These are phyloP conservation scores for Trididemnum clinides DNA, from an alignment of 23 tunicate genomes.

Conservation along the genomic window DNA sequence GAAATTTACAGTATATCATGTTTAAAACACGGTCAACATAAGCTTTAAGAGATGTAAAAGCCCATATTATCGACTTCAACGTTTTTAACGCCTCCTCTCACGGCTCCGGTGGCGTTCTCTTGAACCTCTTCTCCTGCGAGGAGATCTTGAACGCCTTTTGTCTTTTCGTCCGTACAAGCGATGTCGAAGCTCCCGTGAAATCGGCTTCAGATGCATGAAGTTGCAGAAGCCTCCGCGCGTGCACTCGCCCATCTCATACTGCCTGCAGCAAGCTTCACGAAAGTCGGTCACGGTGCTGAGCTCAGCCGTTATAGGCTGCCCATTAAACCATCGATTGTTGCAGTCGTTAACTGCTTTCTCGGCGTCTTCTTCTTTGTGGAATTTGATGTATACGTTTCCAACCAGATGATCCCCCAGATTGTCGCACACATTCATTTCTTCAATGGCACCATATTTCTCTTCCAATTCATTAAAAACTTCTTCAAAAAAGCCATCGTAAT, in stretches of 20 bases:
- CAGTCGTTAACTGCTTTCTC: conserved; percentile 87
- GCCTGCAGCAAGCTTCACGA: conserved; percentile 95
- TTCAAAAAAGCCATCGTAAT: conserved; percentile 92
- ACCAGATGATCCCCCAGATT: conserved; percentile 95
- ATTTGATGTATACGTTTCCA: conserved; percentile 93
- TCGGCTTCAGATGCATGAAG: conserved; percentile 97
- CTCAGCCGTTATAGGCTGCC: conserved; percentile 89
- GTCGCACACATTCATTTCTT: conserved; percentile 98
- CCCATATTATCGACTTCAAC: no score
- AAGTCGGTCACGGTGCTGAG: conserved; percentile 93
- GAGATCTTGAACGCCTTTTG: conserved; percentile 45
- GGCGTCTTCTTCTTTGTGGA: conserved; percentile 92
- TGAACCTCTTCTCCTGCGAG: conserved; percentile 63
- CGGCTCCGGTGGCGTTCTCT: conserved; percentile 27
- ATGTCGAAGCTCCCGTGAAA: conserved; percentile 82
- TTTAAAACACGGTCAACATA: no score
- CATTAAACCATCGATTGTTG: conserved; percentile 93
- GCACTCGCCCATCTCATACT: conserved; percentile 98
- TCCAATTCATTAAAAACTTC: conserved; percentile 91
- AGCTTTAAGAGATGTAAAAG: no score
- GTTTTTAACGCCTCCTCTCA: no score
- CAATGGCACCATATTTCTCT: conserved; percentile 89
- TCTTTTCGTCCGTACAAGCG: conserved; percentile 83
- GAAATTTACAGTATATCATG: no score
- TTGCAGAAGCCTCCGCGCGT: conserved; percentile 97